Conservation (phyloP, 2,888 invertebrate genomes). For the Xylophagus ater region DNA sequence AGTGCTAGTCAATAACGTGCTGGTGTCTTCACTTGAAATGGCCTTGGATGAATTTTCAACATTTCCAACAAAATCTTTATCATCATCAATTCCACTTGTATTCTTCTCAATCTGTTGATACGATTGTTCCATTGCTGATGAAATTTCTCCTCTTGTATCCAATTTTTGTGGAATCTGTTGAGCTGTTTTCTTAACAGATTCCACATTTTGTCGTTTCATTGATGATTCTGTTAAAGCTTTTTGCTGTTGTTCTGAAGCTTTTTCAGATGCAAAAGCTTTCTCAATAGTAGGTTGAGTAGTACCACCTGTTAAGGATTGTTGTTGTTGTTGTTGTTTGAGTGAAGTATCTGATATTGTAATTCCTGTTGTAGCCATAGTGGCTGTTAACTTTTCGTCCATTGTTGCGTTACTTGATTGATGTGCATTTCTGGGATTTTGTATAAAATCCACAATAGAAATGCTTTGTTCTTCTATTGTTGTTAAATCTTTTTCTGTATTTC, state of each 20-base stretch:
- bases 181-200: conserved; percentile 6
- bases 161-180: conserved; percentile 4
- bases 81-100: not conserved
- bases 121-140: no score
- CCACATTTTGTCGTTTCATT: conserved; percentile 12
- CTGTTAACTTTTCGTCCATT: no score
- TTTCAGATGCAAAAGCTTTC: not conserved
- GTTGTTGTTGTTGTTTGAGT: conserved; percentile 14
- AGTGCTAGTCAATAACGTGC: no score
- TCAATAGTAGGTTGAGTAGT: conserved; percentile 2
- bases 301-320: conserved; percentile 12
- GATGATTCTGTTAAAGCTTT: not conserved
- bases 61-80: not conserved
- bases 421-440: no score
- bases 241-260: not conserved
- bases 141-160: no score
- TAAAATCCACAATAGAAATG: no score
- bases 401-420: no score
- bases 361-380: conserved; percentile 21
- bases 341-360: conserved; percentile 16
- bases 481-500: no score
- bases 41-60: no score
- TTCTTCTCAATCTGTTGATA: no score
- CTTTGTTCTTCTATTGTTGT: no score
- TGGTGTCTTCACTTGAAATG: no score